Conservation (phyloP, 2,888 invertebrate genomes). For the Morpho achilles region DNA sequence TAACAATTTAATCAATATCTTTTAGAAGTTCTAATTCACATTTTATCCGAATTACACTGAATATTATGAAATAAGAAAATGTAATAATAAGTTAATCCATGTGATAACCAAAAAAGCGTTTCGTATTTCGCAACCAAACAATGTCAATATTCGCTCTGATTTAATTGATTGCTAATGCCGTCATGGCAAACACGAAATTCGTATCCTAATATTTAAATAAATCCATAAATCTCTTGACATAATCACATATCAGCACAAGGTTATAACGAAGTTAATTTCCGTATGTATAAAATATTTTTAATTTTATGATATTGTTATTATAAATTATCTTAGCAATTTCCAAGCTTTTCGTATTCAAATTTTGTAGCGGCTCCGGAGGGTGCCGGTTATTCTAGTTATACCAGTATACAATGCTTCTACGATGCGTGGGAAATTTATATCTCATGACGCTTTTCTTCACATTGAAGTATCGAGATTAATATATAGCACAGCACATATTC, state of each 20-base stretch:
- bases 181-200: constrained; percentile 10
- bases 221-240: not conserved
- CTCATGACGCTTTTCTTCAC: too few species aligned
- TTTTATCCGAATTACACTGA: not conserved
- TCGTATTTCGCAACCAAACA: constrained; percentile 10
- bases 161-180: constrained; percentile 6
- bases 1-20: too few species aligned
- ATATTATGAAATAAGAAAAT: not conserved
- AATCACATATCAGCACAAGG: not conserved
- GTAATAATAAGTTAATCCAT: not conserved
- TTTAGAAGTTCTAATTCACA: not conserved
- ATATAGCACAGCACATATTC: too few species aligned
- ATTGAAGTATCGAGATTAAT: too few species aligned
- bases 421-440: too few species aligned
- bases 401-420: too few species aligned
- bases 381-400: too few species aligned
- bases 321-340: too few species aligned
- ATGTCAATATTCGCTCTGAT: constrained; percentile 8
- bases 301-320: too few species aligned
- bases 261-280: not conserved
- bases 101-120: constrained; percentile 7
- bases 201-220: constrained; percentile 9
- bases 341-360: too few species aligned
- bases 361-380: too few species aligned
- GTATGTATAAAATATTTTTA: too few species aligned